These are phyloP conservation scores for Nemoura dubitans DNA, from an alignment of 2,888 invertebrate species.

Conservation along the genomic window DNA sequence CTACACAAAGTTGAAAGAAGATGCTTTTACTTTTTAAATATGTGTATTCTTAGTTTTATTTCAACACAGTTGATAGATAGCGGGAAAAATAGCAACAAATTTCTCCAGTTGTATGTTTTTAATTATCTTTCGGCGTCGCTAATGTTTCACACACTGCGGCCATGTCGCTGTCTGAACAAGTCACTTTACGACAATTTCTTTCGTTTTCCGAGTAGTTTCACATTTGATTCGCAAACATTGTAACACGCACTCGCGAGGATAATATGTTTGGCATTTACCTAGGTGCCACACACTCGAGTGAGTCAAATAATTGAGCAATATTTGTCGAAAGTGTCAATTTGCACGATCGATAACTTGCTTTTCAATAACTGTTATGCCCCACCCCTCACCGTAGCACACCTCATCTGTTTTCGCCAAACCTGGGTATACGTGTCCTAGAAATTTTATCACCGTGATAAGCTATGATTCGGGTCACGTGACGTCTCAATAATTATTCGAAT, in stretches of 20 bases:
- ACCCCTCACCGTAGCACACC: background rate
- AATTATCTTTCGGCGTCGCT: background rate
- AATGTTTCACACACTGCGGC: background rate
- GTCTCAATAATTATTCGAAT: too few relatives aligned
- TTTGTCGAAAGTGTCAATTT: background rate
- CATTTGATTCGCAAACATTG: background rate
- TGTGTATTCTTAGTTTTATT: background rate
- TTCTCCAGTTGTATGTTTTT: background rate
- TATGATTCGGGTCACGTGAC: too few relatives aligned
- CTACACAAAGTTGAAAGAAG: background rate
- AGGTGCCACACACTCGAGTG: too few relatives aligned
- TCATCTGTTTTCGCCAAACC: too few relatives aligned
- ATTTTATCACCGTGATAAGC: too few relatives aligned
- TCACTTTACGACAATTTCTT: background rate
- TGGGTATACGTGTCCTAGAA: too few relatives aligned
- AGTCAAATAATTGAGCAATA: background rate
- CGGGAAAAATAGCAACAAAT: background rate
- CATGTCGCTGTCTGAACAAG: background rate
- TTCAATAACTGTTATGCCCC: background rate
- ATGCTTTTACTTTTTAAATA: slow-evolving; percentile 12
- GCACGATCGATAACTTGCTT: background rate
- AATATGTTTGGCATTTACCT: background rate
- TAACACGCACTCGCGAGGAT: background rate
- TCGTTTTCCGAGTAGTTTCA: background rate
- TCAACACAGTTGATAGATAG: background rate